Percentiles rank a stretch among this genome's conserved stretches.
phyloP scores from a whole-genome alignment of 1,140 invertebrate species.

The Trissolcus basalis region DNA sequence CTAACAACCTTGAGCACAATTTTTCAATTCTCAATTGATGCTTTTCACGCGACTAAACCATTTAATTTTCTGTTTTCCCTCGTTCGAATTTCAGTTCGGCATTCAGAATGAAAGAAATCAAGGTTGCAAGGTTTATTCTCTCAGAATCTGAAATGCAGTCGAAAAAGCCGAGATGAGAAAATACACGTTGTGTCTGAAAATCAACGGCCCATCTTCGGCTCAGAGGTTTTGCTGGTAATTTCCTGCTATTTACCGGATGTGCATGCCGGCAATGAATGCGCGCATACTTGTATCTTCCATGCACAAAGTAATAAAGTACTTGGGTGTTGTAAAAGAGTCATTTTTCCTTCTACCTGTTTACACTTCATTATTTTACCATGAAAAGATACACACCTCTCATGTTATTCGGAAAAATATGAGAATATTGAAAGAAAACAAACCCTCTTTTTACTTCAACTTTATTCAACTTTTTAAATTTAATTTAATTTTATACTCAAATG shows the following conservation, averaged over 20 bases:
- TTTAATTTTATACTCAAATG: too few species aligned
- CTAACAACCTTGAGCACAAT: too few species aligned
- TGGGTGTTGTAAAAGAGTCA: conserved; percentile 58
- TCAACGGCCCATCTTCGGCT: conserved; percentile 39
- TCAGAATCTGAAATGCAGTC: conserved; percentile 43
- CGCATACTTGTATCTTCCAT: conserved; percentile 47
- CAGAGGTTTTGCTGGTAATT: conserved; percentile 57
- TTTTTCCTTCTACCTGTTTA: conserved; percentile 66
- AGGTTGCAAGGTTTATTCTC: conserved; percentile 59
- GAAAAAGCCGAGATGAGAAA: conserved; percentile 48
- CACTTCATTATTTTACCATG: conserved; percentile 66
- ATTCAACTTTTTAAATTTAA: too few species aligned
- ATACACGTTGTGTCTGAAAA: conserved; percentile 55
- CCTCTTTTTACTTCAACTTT: too few species aligned
- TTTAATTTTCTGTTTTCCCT: too few species aligned
- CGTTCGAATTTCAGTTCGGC: conserved; percentile 10
- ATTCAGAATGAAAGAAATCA: conserved; percentile 45
- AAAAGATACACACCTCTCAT: conserved; percentile 32
- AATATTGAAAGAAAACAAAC: conserved; percentile 17
- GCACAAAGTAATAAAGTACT: conserved; percentile 64
- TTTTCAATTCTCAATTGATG: too few species aligned
- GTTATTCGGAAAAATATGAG: conserved; percentile 11
- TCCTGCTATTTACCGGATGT: conserved; percentile 65
- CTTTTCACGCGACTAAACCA: too few species aligned
- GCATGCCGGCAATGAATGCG: conserved; percentile 60